phyloP scores from a whole-genome alignment of 2,888 invertebrate genomes.

The Volucella inflata region DNA sequence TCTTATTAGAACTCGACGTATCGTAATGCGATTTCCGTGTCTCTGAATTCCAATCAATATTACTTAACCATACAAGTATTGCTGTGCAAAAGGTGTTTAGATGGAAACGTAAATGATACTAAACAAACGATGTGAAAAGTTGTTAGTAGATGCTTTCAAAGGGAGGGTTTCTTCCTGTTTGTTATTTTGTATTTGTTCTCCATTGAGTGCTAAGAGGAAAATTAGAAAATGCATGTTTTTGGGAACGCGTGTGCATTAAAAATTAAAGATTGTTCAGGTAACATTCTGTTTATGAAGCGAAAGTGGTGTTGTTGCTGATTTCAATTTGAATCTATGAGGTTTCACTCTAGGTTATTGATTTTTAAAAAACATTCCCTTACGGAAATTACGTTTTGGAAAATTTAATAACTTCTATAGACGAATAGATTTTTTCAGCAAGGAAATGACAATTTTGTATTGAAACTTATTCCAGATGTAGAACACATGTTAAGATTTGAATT shows the following conservation, averaged over 20 bases:
- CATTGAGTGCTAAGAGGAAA: background rate
- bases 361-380: background rate
- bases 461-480: background rate
- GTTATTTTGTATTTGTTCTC: background rate
- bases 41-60: conserved; percentile 63
- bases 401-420: background rate
- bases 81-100: conserved; percentile 10
- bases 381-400: background rate
- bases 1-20: conserved; percentile 65
- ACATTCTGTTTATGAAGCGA: conserved; percentile 13
- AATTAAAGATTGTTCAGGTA: conserved; percentile 33
- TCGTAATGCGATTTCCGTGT: conserved; percentile 69
- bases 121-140: conserved; percentile 11
- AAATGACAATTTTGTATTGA: background rate
- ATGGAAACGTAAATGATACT: conserved; percentile 2
- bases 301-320: background rate
- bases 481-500: background rate
- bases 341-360: background rate
- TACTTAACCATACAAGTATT: conserved; percentile 35
- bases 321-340: background rate
- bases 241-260: conserved; percentile 30
- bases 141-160: background rate
- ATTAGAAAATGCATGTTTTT: background rate
- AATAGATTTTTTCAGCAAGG: background rate
- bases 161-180: conserved; percentile 4